Base-by-base conservation (phyloP, 1,140 invertebrate genomes). In the Harlomillsia oculata region DNA sequence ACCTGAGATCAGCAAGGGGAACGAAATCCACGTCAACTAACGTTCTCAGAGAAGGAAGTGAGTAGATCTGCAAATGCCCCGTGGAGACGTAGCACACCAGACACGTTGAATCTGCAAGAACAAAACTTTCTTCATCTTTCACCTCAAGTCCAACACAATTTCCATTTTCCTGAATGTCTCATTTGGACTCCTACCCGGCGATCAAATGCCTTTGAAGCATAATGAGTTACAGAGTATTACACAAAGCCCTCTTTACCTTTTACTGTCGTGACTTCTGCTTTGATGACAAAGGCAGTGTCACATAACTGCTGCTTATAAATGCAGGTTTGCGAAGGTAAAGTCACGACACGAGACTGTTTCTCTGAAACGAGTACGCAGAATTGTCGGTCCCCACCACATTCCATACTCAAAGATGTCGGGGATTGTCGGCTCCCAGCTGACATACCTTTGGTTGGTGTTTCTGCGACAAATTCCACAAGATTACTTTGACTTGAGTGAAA, bases 91-190 rank as follows among this genome's bases (percentile, higher is more conserved):
- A 97, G 73, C 87, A 90, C 49, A 88, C 83, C 66, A 97, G 77
- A 73, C 92, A 96, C 64, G 92, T 87, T 71, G 88, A 91, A 76
- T 95, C 91, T 94, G 78, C n/a, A n/a, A n/a, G n/a, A n/a, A n/a
- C n/a, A n/a, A n/a, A n/a, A n/a, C n/a, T n/a, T n/a, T n/a, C n/a
- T n/a, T n/a, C n/a, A n/a, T n/a, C n/a, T n/a, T n/a, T n/a, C n/a
- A n/a, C n/a, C n/a, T n/a, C n/a, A n/a, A n/a, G n/a, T n/a, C n/a
- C n/a, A n/a, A n/a, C n/a, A n/a, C n/a, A n/a, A n/a, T n/a, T n/a
- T n/a, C n/a, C n/a, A n/a, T n/a, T n/a, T n/a, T n/a, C n/a, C n/a
- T n/a, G n/a, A n/a, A n/a, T n/a, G n/a, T n/a, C n/a, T n/a, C n/a
- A n/a, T n/a, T n/a, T n/a, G n/a, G n/a, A n/a, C n/a, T n/a, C n/a